Base-by-base conservation (phyloP, 2,113 vertebrate genomes). In the Xerus inauris region DNA sequence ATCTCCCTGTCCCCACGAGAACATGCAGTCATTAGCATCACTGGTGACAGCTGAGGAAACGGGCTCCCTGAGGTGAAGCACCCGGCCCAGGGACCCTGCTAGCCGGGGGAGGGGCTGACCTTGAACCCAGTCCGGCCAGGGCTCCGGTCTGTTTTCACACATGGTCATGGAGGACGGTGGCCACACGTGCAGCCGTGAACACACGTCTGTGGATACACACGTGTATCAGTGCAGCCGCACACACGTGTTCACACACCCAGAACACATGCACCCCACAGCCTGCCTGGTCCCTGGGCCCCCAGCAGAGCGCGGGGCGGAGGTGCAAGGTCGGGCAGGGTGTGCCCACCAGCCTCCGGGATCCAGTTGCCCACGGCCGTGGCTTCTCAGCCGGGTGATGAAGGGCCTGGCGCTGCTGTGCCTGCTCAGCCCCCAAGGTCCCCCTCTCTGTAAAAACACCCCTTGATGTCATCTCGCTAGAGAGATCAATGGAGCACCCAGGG, bases 401-500 rank as follows among this genome's bases (percentile, higher is more conserved):
- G 89, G 40, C 94, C 89, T 51, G 8, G 92, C 81, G 94, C 89
- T 96, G 89, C 91, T 73, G 82, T 28, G 1, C 91, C 85, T 9
- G 69, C 84, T 77, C 86, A 96, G 72, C 82, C 98, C 93, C 91
- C 88, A 97, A 88, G 94, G 83, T 92, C 96, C 49, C 83, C 69
- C 81, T 94, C 73, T 94, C 88, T 88, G 91, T 96, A 89, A 97
- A 97, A 95, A 89, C 81, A 83, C 85, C 67, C 88, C 91, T 90
- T 93, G 64, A 94, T 93, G 73, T 96, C 88, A 95, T 13, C 76
- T 77, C 4, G 45, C 71, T 67, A 59, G 6, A 30, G 87, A 95
- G 83, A 95, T 80, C 84, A n/a, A 0, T 77, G 49, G 82, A 85
- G 83, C 30, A 92, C 91, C 35, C 0, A 9, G 67, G 26, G 82